Percentiles rank a stretch among this genome's conserved stretches.
phyloP scores from a whole-genome alignment of 2,888 invertebrate genomes.

The Cremastobaeus sp. region DNA sequence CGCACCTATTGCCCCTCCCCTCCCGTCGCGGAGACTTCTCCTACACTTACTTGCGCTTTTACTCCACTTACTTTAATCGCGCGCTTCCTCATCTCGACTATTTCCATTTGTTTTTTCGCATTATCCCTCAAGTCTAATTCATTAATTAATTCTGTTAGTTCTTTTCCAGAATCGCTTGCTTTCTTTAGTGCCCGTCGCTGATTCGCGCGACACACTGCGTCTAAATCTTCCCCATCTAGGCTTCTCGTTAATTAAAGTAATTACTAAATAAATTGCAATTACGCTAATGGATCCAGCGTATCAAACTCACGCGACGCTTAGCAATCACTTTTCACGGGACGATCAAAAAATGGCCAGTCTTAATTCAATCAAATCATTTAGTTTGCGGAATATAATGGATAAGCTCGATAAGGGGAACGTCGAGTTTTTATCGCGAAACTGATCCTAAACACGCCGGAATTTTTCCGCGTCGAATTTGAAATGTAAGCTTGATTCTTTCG shows the following conservation, averaged over 20 bases:
- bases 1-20: constrained; percentile 57
- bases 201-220: constrained; percentile 59
- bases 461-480: constrained; percentile 27
- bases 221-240: constrained; percentile 71
- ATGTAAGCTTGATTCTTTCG: constrained; percentile 37
- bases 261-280: constrained; percentile 78
- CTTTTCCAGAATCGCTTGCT: constrained; percentile 47
- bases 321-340: constrained; percentile 45
- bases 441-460: too few relatives aligned
- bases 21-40: constrained; percentile 62
- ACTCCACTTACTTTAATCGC: constrained; percentile 77
- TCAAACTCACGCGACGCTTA: constrained; percentile 41
- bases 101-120: constrained; percentile 77
- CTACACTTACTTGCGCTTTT: constrained; percentile 75
- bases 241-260: constrained; percentile 77
- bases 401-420: too few relatives aligned
- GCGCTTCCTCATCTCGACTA: constrained; percentile 68
- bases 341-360: constrained; percentile 17
- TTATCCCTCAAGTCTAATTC: constrained; percentile 77
- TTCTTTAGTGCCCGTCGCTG: constrained; percentile 57
- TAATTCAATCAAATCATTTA: constrained; percentile 2
- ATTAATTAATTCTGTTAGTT: constrained; percentile 77
- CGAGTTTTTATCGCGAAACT: too few relatives aligned
- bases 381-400: too few relatives aligned
- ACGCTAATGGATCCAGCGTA: constrained; percentile 74